Percentiles rank a stretch among this genome's conserved stretches.
Conservation (phyloP, 2,888 invertebrate genomes). For the Proisotoma minuta region DNA sequence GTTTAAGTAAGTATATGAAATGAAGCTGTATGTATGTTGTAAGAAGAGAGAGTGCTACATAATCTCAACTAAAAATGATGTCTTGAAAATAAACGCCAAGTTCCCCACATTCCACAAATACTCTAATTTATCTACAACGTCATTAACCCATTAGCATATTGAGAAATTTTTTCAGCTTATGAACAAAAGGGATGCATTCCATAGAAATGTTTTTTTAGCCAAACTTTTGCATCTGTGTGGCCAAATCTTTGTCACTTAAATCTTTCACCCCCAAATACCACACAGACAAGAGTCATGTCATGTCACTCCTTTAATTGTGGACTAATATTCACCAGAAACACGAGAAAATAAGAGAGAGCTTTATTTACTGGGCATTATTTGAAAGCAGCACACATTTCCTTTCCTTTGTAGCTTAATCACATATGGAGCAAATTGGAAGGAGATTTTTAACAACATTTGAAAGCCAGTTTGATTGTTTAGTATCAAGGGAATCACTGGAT, state of each 20-base stretch:
- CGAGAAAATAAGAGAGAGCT: neutral
- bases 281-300: too few species aligned
- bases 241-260: constrained; percentile 10
- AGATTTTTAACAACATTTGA: too few species aligned
- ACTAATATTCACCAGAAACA: too few species aligned
- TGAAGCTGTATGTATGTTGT: too few species aligned
- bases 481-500: too few species aligned
- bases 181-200: constrained; percentile 2
- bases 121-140: constrained; percentile 20
- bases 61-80: too few species aligned
- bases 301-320: too few species aligned
- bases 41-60: too few species aligned
- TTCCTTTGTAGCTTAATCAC: neutral
- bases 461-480: too few species aligned
- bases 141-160: constrained; percentile 29
- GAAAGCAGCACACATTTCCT: too few species aligned
- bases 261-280: neutral
- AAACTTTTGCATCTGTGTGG: constrained; percentile 42
- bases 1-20: too few species aligned
- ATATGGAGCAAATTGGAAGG: neutral
- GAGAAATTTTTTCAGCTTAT: constrained; percentile 6
- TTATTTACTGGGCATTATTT: too few species aligned
- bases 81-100: neutral
- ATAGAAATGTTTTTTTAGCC: constrained; percentile 7
- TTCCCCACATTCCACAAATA: constrained; percentile 17